Evolutionary conservation across 2,797 vertebrate genomes (phyloP).

Genomic region (Danio tinwini): DNA sequence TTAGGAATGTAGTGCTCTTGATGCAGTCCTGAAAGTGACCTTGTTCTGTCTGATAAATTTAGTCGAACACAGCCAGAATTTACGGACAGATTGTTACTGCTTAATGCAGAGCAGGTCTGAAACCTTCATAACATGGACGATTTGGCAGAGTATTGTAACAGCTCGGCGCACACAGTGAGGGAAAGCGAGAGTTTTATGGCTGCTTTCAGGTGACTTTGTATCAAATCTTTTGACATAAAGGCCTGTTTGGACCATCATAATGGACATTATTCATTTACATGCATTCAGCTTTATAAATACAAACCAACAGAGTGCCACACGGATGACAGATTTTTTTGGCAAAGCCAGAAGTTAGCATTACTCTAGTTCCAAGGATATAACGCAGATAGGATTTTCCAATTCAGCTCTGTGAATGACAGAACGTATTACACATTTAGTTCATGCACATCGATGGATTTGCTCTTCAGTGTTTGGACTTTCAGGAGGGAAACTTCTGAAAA

Average conservation of each 20-base stretch:
- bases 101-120: constrained; percentile 4
- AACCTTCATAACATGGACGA: constrained; percentile 30
- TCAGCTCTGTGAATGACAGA: neutral
- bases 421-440: neutral
- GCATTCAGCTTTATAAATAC: neutral
- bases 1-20: neutral
- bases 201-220: constrained; percentile 8
- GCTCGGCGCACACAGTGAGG: neutral
- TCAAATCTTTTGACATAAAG: constrained; percentile 3
- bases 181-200: constrained; percentile 1
- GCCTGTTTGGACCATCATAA: neutral
- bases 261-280: neutral
- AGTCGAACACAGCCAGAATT: neutral
- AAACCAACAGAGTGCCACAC: neutral
- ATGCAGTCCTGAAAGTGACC: neutral
- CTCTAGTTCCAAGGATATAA: neutral
- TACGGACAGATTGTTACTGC: neutral
- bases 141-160: constrained; percentile 18
- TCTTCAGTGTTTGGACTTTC: no score
- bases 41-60: constrained; percentile 19
- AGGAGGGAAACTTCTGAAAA: no score
- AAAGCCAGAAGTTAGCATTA: neutral
- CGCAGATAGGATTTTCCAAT: neutral
- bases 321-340: neutral
- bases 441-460: neutral